These are phyloP conservation scores for Hemicrepidius hirtus DNA, from an alignment of 2,888 invertebrate species.

Conservation along the genomic window DNA sequence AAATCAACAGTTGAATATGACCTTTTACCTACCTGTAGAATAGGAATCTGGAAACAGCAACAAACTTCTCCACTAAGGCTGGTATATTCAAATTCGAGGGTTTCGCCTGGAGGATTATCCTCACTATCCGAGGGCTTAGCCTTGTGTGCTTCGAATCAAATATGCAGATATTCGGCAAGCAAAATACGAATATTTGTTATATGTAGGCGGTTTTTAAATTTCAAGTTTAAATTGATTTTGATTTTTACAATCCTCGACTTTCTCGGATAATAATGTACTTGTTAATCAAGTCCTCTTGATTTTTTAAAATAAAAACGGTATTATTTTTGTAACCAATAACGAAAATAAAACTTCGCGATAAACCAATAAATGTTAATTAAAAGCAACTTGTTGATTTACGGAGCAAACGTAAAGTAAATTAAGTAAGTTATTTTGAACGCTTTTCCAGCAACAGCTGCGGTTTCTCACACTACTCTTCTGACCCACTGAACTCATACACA, in stretches of 20 bases:
- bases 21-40: background rate
- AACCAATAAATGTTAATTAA: no score
- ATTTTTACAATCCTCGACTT: no score
- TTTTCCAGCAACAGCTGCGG: background rate
- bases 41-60: background rate
- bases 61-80: conserved; percentile 6
- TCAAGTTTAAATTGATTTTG: background rate
- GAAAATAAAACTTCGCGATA: no score
- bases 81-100: conserved; percentile 24
- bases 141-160: conserved; percentile 19
- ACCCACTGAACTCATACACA: conserved; percentile 19
- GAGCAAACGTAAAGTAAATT: background rate
- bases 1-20: background rate
- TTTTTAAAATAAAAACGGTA: no score
- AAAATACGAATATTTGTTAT: conserved; percentile 14
- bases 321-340: no score
- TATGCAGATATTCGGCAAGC: conserved; percentile 12
- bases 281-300: no score
- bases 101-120: conserved; percentile 29
- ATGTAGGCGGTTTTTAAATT: background rate
- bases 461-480: conserved; percentile 1
- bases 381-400: no score
- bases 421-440: background rate
- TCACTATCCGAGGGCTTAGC: conserved; percentile 6
- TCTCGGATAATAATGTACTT: no score